Conservation (phyloP, 2,113 vertebrate species). For the Ginglymostoma cirratum region DNA sequence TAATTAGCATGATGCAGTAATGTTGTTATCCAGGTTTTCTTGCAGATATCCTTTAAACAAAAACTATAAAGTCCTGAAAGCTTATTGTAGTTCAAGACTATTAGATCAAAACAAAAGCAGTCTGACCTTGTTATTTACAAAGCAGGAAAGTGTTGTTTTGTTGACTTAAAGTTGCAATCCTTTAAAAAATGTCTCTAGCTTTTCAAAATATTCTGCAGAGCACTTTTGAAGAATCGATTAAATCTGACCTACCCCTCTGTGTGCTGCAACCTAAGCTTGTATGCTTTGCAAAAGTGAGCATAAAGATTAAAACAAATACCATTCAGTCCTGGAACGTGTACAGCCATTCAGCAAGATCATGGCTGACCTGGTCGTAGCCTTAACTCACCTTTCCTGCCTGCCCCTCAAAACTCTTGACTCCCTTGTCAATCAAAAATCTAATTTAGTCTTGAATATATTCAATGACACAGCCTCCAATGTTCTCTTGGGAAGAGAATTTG, state of each 20-base stretch:
- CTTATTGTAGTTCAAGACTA: background rate
- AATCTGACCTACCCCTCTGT: background rate
- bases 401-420: background rate
- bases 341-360: background rate
- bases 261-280: background rate
- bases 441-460: background rate
- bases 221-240: background rate
- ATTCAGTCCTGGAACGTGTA: background rate
- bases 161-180: background rate
- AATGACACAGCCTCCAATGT: background rate
- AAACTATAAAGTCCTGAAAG: background rate
- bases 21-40: background rate
- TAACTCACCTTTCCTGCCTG: background rate
- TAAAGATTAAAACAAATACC: too few species aligned
- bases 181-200: background rate
- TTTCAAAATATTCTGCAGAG: background rate
- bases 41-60: background rate
- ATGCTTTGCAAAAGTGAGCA: background rate
- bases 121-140: background rate
- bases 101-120: background rate
- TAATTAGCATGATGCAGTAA: background rate
- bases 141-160: background rate
- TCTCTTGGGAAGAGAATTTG: too few species aligned
- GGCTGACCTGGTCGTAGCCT: background rate
- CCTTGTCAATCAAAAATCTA: background rate